Evolutionary conservation across 2,797 vertebrate genomes (phyloP).

Genomic region (Muscicapa comitata): DNA sequence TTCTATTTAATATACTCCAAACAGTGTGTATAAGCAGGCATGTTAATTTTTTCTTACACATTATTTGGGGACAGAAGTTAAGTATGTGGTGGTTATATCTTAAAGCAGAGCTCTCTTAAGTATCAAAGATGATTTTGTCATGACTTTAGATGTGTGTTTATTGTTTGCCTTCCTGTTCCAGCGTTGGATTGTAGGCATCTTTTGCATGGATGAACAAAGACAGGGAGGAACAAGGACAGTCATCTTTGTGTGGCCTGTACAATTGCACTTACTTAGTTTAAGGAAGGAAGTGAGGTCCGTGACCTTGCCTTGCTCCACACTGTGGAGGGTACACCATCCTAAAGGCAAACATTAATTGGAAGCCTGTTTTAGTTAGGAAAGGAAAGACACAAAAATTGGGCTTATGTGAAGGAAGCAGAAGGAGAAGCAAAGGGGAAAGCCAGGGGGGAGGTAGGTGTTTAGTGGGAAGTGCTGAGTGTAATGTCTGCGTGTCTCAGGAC

Average conservation of each 20-base stretch:
- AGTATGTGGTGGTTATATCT: background rate
- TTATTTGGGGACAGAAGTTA: background rate
- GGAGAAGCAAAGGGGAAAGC: background rate
- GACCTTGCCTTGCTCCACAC: constrained; percentile 29
- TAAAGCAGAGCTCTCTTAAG: background rate
- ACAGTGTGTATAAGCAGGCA: background rate
- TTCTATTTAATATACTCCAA: background rate
- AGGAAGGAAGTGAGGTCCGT: constrained; percentile 49
- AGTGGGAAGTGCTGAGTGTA: background rate
- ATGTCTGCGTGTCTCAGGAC: background rate
- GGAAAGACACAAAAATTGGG: background rate
- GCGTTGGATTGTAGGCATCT: background rate
- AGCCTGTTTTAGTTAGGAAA: constrained; percentile 39
- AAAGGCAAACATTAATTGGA: constrained; percentile 50
- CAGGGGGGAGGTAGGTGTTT: background rate
- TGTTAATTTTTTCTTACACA: background rate
- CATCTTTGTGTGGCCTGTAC: constrained; percentile 19
- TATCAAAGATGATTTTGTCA: background rate
- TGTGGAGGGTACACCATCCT: constrained; percentile 17
- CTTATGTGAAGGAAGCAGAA: background rate
- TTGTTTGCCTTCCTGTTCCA: background rate
- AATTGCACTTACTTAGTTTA: constrained; percentile 6
- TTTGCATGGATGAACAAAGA: background rate
- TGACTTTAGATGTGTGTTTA: background rate
- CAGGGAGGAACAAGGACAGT: background rate